These are phyloP conservation scores for Trichonephila inaurata DNA, from an alignment of 1,140 invertebrate genomes.

Conservation along the genomic window DNA sequence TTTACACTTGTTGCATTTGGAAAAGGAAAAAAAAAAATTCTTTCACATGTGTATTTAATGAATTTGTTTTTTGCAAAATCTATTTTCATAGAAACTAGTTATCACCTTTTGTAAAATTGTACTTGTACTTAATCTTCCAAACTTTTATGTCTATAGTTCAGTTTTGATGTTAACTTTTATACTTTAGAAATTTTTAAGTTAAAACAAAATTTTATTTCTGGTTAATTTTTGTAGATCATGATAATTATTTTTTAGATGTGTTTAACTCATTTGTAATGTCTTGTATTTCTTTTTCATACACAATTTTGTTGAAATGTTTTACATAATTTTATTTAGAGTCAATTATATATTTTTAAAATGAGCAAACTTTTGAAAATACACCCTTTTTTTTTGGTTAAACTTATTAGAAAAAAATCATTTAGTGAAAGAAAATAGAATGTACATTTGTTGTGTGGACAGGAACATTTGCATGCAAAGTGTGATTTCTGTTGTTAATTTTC, in stretches of 20 bases:
- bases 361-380: no score
- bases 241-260: background rate
- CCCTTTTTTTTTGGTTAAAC: no score
- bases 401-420: no score
- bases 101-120: constrained; percentile 28
- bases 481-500: no score
- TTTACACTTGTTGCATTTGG: background rate
- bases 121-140: constrained; percentile 20
- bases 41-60: background rate
- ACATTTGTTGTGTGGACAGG: no score
- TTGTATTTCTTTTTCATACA: background rate
- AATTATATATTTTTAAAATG: no score
- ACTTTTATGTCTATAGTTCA: background rate
- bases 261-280: background rate
- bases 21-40: background rate
- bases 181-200: background rate
- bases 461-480: no score
- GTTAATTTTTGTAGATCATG: background rate
- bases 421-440: no score
- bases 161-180: background rate
- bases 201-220: background rate
- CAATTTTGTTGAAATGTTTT: background rate
- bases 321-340: background rate
- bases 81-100: constrained; percentile 57
- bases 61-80: background rate